Evolutionary conservation across 1,140 invertebrate genomes (phyloP), one percentile per base, ranked within the genome.

Genomic region (Drosophila kepulauana): DNA sequence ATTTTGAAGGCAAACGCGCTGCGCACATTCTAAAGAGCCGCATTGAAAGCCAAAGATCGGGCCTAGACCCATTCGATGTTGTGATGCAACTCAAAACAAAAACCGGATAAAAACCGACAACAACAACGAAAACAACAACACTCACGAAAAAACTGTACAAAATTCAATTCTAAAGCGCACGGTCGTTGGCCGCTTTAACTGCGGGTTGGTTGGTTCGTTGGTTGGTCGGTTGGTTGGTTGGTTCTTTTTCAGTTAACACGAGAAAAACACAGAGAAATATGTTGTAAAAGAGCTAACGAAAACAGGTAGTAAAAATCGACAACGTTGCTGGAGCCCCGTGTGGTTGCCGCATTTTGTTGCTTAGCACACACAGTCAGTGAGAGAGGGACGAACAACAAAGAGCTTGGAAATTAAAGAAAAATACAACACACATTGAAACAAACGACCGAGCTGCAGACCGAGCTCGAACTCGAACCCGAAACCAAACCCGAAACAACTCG

Each of bases 251-350:
- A 85, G 85, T 84, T 76, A 88, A 89, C 78, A 89, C 67, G 69
- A 82, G 81, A 82, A 48, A 62, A 63, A 56, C 48, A 64, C 20
- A 25, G 20, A 25, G 58, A 69, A 72, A 66, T 52, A 80, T 68
- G 71, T 62, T 86, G 67, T 81, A 70, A 87, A 82, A 78, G 84
- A 84, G 74, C 59, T 71, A 81, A 78, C 67, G 68, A 80, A 84
- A 88, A 88, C 85, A 88, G 85, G 85, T 88, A 88, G 85, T 89
- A 79, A 84, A 88, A 81, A 81, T 76, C 73, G 63, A 80, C 78
- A 64, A 59, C 71, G 61, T 28, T 35, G 46, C 13, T 8, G 33
- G 30, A 58, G 63, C 73, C 78, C 49, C 68, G 68, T 35, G 48
- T 72, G 75, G 75, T 43, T 63, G 35, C 8, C 30, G 59, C 57